These are phyloP conservation scores for Cottus gobio DNA, from an alignment of 2,113 vertebrate species.

Conservation along the genomic window DNA sequence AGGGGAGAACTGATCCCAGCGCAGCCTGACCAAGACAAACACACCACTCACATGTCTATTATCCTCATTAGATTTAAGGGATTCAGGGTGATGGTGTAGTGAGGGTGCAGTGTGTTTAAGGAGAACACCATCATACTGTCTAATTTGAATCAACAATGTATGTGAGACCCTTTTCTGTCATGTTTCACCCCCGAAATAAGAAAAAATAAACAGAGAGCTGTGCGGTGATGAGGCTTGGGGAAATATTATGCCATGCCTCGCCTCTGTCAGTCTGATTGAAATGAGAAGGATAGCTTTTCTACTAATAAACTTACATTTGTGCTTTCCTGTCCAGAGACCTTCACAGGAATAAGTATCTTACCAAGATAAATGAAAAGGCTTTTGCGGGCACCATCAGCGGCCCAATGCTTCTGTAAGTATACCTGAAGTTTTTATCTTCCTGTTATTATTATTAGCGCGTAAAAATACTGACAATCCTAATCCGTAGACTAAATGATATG, in stretches of 20 bases:
- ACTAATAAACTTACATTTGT: slow-evolving; percentile 33
- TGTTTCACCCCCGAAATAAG: slow-evolving; percentile 26
- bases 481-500: neutral
- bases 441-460: neutral
- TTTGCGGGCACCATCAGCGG: slow-evolving; percentile 90
- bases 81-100: slow-evolving; percentile 58
- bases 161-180: slow-evolving; percentile 43
- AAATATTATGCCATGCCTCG: slow-evolving; percentile 24
- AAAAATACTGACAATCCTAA: neutral
- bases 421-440: slow-evolving; percentile 13
- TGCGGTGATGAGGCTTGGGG: slow-evolving; percentile 37
- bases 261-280: slow-evolving; percentile 44
- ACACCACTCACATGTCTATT: slow-evolving; percentile 68
- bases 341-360: slow-evolving; percentile 92
- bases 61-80: slow-evolving; percentile 76
- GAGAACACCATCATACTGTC: slow-evolving; percentile 55
- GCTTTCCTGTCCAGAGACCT: slow-evolving; percentile 87
- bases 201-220: slow-evolving; percentile 59
- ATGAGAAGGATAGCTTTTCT: slow-evolving; percentile 33
- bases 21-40: slow-evolving; percentile 74
- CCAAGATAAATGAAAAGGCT: slow-evolving; percentile 87
- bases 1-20: slow-evolving; percentile 62
- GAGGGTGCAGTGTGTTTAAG: slow-evolving; percentile 68
- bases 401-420: slow-evolving; percentile 93
- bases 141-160: slow-evolving; percentile 65